These are phyloP conservation scores for Acronicta alni DNA, from an alignment of 2,888 invertebrate genomes.

Conservation along the genomic window DNA sequence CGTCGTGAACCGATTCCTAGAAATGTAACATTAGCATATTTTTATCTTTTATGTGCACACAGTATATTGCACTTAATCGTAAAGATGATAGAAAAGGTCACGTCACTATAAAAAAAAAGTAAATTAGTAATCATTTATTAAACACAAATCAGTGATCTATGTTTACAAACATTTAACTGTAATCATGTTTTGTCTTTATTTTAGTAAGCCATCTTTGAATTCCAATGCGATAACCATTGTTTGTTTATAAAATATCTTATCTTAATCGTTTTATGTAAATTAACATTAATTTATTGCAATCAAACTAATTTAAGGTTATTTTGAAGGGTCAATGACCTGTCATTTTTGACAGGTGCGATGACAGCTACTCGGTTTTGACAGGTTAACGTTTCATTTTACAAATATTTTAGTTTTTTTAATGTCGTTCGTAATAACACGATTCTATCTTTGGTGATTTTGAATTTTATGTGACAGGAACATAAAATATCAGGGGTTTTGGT, in stretches of 20 bases:
- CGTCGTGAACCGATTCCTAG: too few relatives aligned
- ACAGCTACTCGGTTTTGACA: constrained; percentile 7
- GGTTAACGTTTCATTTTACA: constrained; percentile 37
- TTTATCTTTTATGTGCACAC: too few relatives aligned
- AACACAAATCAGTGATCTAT: constrained; percentile 13
- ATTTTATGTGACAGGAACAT: too few relatives aligned
- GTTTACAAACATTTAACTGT: constrained; percentile 37
- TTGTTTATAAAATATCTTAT: constrained; percentile 26
- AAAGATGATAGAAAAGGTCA: not conserved
- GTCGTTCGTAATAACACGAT: not conserved
- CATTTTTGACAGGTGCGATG: constrained; percentile 14
- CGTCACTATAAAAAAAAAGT: not conserved
- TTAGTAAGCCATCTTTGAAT: constrained; percentile 45
- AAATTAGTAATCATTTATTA: constrained; percentile 5
- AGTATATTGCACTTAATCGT: too few relatives aligned
- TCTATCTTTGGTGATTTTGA: too few relatives aligned
- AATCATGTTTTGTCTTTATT: constrained; percentile 43
- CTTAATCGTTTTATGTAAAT: constrained; percentile 19
- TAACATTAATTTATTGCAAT: constrained; percentile 25
- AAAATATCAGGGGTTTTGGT: too few relatives aligned
- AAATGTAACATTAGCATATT: too few relatives aligned
- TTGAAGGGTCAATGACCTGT: constrained; percentile 18
- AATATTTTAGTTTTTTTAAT: constrained; percentile 9
- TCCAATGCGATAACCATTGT: constrained; percentile 37
- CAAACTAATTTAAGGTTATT: constrained; percentile 27